Conservation (phyloP, 2,113 vertebrate genomes). For the Rhabdornis inornatus region DNA sequence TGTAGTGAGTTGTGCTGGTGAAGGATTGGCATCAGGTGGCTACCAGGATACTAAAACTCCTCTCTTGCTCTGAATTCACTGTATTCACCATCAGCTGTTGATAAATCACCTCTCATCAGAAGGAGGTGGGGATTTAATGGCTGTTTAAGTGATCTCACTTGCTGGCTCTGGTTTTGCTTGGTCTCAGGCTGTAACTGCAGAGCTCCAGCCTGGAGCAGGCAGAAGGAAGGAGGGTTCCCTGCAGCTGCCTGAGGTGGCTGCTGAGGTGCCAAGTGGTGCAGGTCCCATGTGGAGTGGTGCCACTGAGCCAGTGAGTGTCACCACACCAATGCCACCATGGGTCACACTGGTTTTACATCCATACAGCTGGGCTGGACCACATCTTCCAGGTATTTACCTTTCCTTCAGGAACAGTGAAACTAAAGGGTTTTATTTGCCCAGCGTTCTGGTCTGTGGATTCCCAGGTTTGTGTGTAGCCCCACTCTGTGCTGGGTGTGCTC, state of each 20-base stretch:
- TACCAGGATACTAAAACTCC: background rate
- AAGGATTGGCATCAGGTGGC: background rate
- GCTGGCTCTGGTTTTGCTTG: background rate
- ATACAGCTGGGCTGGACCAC: background rate
- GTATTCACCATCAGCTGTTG: background rate
- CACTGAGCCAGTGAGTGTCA: background rate
- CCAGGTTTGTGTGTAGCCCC: rapidly evolving
- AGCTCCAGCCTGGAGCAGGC: background rate
- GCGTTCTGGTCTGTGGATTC: too few species aligned
- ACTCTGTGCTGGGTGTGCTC: rapidly evolving
- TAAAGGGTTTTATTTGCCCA: background rate
- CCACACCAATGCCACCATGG: background rate
- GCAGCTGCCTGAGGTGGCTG: background rate
- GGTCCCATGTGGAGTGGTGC: rapidly evolving
- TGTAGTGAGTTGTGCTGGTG: background rate
- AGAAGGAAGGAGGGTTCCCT: background rate
- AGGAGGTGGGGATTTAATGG: background rate
- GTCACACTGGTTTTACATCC: background rate
- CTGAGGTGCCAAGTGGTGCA: background rate
- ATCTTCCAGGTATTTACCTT: background rate
- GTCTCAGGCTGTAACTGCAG: background rate
- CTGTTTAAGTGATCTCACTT: background rate
- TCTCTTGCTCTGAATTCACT: background rate
- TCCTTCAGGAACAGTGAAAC: background rate
- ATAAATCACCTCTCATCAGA: background rate